Evolutionary conservation across 2,888 invertebrate genomes (phyloP).

Genomic region (Sinhomidia bicolor): DNA sequence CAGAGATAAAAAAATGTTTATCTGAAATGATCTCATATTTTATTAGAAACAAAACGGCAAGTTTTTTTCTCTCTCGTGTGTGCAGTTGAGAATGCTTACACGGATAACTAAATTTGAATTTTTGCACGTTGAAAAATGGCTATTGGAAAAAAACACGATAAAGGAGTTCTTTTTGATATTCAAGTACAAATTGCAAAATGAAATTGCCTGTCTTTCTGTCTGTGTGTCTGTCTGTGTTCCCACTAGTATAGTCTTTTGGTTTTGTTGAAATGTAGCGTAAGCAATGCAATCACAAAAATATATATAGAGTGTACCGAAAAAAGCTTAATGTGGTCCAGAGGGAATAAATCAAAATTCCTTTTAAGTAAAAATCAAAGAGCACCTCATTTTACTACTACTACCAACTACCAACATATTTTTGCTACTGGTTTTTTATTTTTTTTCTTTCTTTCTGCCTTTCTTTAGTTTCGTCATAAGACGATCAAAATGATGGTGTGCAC

Average conservation of each 20-base stretch:
- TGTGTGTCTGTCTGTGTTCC: too few species aligned
- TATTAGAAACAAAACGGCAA: neutral
- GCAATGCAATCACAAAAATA: neutral
- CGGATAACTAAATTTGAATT: neutral
- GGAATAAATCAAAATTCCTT: slow-evolving; percentile 61
- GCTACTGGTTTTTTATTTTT: slow-evolving; percentile 53
- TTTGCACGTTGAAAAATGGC: neutral
- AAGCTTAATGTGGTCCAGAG: slow-evolving; percentile 38
- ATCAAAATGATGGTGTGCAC: neutral
- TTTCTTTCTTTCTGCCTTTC: too few species aligned
- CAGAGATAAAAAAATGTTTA: neutral
- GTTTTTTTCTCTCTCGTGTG: neutral
- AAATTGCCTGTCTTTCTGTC: slow-evolving; percentile 4
- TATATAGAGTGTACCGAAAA: neutral
- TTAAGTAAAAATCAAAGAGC: slow-evolving; percentile 45
- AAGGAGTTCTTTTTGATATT: neutral
- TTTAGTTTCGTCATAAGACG: too few species aligned
- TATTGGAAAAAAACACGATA: neutral
- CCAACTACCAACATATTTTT: neutral
- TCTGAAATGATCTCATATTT: slow-evolving; percentile 11
- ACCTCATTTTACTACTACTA: slow-evolving; percentile 26
- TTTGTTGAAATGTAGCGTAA: neutral
- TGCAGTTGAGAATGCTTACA: neutral
- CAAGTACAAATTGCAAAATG: slow-evolving; percentile 12
- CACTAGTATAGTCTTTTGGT: neutral